Conservation (phyloP, 1,140 invertebrate species). For the Frieseomelitta varia region DNA sequence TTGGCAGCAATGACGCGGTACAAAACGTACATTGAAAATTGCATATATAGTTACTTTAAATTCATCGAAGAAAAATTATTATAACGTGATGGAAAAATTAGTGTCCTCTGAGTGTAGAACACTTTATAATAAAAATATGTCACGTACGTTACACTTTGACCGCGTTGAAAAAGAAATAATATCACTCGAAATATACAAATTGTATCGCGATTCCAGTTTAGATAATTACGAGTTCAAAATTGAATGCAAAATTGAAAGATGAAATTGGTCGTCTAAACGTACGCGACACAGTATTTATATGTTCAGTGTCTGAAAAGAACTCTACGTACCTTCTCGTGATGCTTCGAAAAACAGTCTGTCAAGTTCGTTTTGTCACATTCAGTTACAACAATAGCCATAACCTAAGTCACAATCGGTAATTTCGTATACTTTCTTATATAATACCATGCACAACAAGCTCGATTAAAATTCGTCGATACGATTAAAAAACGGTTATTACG, state of each 20-base stretch:
- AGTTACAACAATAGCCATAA: constrained; percentile 4
- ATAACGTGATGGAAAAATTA: neutral
- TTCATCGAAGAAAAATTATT: neutral
- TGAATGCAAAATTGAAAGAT: neutral
- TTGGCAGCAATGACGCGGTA: neutral
- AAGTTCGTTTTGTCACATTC: neutral
- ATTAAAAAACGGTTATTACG: constrained; percentile 42
- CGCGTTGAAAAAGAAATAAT: neutral
- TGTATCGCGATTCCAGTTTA: neutral
- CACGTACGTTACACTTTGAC: constrained; percentile 1
- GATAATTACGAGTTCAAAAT: neutral
- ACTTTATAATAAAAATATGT: neutral
- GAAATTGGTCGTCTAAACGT: constrained; percentile 14
- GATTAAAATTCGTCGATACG: constrained; percentile 29
- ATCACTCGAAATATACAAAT: neutral
- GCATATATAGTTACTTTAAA: neutral
- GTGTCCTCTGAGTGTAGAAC: constrained; percentile 20
- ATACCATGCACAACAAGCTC: constrained; percentile 30
- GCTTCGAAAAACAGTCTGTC: neutral
- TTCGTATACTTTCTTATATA: constrained; percentile 28
- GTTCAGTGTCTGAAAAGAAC: neutral
- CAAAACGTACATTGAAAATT: neutral
- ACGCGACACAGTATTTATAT: neutral
- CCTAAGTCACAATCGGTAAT: constrained; percentile 3
- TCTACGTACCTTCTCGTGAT: neutral